Evolutionary conservation across 2,113 vertebrate species (phyloP), one percentile per base, ranked within the genome.

Genomic region (Promerops cafer): DNA sequence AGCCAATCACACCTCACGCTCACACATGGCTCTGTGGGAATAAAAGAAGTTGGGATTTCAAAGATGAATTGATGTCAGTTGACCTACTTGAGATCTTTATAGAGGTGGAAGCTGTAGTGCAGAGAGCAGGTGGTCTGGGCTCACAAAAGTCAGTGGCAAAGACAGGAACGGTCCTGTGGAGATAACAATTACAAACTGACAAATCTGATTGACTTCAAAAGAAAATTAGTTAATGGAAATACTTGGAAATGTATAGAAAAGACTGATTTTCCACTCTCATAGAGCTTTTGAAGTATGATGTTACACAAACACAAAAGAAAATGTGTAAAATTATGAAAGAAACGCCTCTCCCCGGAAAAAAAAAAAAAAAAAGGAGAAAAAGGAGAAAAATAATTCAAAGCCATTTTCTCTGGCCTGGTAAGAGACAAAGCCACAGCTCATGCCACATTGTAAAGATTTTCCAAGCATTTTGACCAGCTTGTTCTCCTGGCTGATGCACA

Each of bases 61-160:
- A 78, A 91, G 69, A 84, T 53, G 66, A 91, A 83, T 53, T 76
- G 76, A 61, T 92, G 76, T 89, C 68, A 63, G 23, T 91, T 60
- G 60, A 93, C 64, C 63, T 59, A 70, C 30, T 56, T 82, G 24
- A 30, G 72, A 79, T 44, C 26, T 68, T 79, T 52, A 7, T 3
- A 44, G 56, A 40, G 64, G 65, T 37, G 65, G 69, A 37, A 66
- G 60, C 76, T 87, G 47, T 56, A 56, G 56, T 15, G 3, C 27
- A 9, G 33, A 60, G 33, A 63, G 4, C 3, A 28, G 56, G 22
- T 13, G 39, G 60, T 44, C 57, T 31, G 21, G 47, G 49, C 11
- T 72, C 57, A 35, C 28, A 30, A 17, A 22, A 53, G 53, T 26
- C 70, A 56, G n/a, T 17, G 77, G 24, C 44, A 86, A 81, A 63